Evolutionary conservation across 2,888 invertebrate genomes (phyloP).

Genomic region (Neuroscelio doddi): DNA sequence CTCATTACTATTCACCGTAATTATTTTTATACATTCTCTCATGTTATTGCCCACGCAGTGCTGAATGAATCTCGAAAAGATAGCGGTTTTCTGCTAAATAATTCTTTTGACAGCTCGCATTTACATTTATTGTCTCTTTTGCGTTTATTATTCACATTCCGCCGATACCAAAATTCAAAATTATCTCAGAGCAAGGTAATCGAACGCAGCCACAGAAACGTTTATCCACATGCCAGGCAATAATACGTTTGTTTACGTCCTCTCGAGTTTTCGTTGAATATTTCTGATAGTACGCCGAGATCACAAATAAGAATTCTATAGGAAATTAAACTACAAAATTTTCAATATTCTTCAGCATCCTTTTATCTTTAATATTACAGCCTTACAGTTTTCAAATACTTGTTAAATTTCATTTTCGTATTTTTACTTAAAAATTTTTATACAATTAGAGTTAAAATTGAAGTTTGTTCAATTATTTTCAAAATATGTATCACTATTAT

Average conservation of each 20-base stretch:
- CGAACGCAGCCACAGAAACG: not conserved
- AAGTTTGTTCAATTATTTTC: too few species aligned
- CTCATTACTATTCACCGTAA: not conserved
- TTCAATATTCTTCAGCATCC: too few species aligned
- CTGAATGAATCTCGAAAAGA: not conserved
- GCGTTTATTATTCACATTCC: slow-evolving; percentile 22
- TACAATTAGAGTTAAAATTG: too few species aligned
- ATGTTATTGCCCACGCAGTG: not conserved
- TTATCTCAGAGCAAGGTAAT: slow-evolving; percentile 9
- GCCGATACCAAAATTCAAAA: slow-evolving; percentile 19
- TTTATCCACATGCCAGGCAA: not conserved
- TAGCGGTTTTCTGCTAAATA: slow-evolving; percentile 9
- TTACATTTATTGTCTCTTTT: slow-evolving; percentile 21
- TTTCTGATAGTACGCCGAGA: too few species aligned
- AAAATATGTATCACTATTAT: too few species aligned
- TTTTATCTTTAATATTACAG: too few species aligned
- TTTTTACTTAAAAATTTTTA: too few species aligned
- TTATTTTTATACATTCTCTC: not conserved
- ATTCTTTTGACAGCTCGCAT: slow-evolving; percentile 15
- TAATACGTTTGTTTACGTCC: not conserved
- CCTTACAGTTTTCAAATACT: too few species aligned
- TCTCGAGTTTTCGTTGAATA: not conserved
- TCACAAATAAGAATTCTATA: too few species aligned
- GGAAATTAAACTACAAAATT: too few species aligned
- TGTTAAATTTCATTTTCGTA: too few species aligned